A percentile compares a stretch with the other conserved stretches of the same genome.
Conservation (phyloP, 2,888 invertebrate genomes). For the Cataglyphis albicans region DNA sequence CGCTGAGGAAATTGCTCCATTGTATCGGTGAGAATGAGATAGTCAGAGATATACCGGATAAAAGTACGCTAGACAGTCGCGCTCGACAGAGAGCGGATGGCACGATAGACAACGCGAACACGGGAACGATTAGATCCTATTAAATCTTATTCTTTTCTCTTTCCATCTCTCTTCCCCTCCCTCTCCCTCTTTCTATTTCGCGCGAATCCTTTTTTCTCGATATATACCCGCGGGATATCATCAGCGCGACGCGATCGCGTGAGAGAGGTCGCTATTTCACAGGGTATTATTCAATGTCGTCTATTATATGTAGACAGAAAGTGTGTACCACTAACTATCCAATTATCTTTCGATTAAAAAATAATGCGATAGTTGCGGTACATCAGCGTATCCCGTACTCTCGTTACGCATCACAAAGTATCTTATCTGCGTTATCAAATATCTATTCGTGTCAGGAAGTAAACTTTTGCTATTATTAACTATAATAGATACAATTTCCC, state of each 20-base stretch:
- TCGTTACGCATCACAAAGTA: constrained; percentile 41
- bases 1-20: constrained; percentile 66
- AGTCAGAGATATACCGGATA: constrained; percentile 20
- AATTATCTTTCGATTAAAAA: constrained; percentile 46
- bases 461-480: constrained; percentile 30
- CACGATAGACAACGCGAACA: constrained; percentile 25
- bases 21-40: constrained; percentile 56
- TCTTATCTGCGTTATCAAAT: constrained; percentile 36
- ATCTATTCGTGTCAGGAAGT: constrained; percentile 33
- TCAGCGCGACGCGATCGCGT: constrained; percentile 43
- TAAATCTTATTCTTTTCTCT: constrained; percentile 44
- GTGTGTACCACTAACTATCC: constrained; percentile 33
- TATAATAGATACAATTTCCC: not conserved
- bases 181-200: constrained; percentile 5
- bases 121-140: constrained; percentile 41
- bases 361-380: constrained; percentile 40
- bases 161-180: not conserved
- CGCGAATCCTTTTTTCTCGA: constrained; percentile 15
- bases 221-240: constrained; percentile 35
- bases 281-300: constrained; percentile 33
- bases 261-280: constrained; percentile 41
- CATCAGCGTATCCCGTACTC: constrained; percentile 38
- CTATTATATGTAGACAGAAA: constrained; percentile 8
- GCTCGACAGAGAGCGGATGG: constrained; percentile 44
- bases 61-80: constrained; percentile 40